A percentile compares a stretch with the other conserved stretches of the same genome.
These are phyloP conservation scores for Euglossa dilemma DNA, from an alignment of 1,140 invertebrate genomes.

Conservation along the genomic window DNA sequence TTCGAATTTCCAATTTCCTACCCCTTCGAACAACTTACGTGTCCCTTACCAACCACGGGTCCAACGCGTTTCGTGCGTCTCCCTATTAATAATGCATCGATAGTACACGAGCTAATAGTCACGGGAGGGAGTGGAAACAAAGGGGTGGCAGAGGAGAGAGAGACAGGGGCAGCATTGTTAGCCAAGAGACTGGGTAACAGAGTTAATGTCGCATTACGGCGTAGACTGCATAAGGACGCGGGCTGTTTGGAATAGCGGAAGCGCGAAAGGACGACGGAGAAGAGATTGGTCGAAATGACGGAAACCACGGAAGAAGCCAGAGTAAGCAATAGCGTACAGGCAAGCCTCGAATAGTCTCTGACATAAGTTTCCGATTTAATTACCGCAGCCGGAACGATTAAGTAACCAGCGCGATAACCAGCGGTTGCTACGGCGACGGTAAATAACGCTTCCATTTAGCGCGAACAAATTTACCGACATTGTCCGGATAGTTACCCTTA, in stretches of 20 bases:
- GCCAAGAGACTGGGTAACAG: slow-evolving; percentile 68
- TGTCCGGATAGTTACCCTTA: background rate
- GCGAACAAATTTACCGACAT: background rate
- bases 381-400: background rate
- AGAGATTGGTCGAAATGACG: slow-evolving; percentile 62
- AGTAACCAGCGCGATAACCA: slow-evolving; percentile 13
- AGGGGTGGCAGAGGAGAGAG: slow-evolving; percentile 57
- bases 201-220: slow-evolving; percentile 79
- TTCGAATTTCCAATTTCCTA: too few species aligned
- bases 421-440: background rate
- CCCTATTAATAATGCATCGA: slow-evolving; percentile 2
- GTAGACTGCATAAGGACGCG: slow-evolving; percentile 59
- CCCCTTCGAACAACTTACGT: too few species aligned
- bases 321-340: slow-evolving; percentile 68
- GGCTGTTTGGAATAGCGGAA: slow-evolving; percentile 19
- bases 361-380: background rate
- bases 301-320: slow-evolving; percentile 76
- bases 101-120: background rate
- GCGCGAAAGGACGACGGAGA: background rate
- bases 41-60: background rate
- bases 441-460: slow-evolving; percentile 24
- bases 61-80: background rate
- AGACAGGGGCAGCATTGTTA: slow-evolving; percentile 40
- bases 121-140: slow-evolving; percentile 54
- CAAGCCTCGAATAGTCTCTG: background rate